These are phyloP conservation scores for Drosophila mayri DNA, from an alignment of 1,140 invertebrate species.

Conservation along the genomic window DNA sequence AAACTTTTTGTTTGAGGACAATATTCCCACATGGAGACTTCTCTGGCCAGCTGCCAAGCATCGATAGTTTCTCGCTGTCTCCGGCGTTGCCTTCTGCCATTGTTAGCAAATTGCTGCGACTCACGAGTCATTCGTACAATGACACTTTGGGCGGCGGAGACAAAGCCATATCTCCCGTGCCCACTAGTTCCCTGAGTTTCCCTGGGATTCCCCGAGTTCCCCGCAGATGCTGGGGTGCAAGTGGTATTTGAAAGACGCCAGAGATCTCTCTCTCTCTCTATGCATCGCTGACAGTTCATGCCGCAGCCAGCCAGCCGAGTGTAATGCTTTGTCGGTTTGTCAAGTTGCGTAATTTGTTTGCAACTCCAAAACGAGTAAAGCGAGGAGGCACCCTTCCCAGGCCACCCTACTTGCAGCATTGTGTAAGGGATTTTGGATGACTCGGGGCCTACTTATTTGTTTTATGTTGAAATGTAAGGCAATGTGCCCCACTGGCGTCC, in stretches of 20 bases:
- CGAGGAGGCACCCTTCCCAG: conserved; percentile 1
- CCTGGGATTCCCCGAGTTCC: not conserved
- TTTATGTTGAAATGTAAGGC: conserved; percentile 69
- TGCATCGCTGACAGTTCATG: conserved; percentile 52
- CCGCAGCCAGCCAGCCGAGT: conserved; percentile 60
- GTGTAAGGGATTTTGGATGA: conserved; percentile 58
- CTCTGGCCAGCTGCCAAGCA: conserved; percentile 42
- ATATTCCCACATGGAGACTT: conserved; percentile 15
- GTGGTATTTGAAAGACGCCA: conserved; percentile 9
- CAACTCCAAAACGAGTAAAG: conserved; percentile 46
- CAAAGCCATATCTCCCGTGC: conserved; percentile 11
- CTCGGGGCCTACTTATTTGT: conserved; percentile 57
- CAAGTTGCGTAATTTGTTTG: conserved; percentile 79
- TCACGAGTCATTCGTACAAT: conserved; percentile 73
- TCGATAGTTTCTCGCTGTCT: conserved; percentile 32
- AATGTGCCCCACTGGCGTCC: conserved; percentile 37
- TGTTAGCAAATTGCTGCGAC: conserved; percentile 40
- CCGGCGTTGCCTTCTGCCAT: conserved; percentile 16
- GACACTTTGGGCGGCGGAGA: conserved; percentile 58
- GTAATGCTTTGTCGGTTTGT: conserved; percentile 61
- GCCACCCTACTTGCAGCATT: conserved; percentile 55
- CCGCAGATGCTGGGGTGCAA: conserved; percentile 10
- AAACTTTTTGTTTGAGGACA: conserved; percentile 2
- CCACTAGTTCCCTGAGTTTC: conserved; percentile 1
- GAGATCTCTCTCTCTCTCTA: conserved; percentile 20